Conservation (phyloP, 2,797 vertebrate species). For the Sebastes ruberrimus region DNA sequence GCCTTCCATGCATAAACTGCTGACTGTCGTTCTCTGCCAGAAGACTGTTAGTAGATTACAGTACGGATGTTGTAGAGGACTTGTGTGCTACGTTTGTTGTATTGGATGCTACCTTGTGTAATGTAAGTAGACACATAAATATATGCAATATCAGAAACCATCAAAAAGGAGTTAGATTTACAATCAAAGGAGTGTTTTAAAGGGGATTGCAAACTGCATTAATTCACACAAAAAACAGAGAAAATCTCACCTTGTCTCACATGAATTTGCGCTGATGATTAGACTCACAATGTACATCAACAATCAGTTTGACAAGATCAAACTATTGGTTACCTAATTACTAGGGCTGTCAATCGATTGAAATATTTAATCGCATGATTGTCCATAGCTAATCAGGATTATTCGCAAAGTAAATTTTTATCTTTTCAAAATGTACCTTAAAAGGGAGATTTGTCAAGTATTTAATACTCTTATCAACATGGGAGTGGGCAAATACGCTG, state of each 20-base stretch:
- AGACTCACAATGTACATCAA: slow-evolving; percentile 9
- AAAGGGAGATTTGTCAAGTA: no score
- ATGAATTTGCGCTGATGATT: slow-evolving; percentile 14
- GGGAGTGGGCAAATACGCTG: no score
- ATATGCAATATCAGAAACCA: not conserved
- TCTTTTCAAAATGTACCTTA: no score
- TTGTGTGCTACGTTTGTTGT: not conserved
- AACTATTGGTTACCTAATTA: slow-evolving; percentile 10
- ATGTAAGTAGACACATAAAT: not conserved
- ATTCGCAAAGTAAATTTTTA: no score
- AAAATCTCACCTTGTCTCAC: slow-evolving; percentile 62
- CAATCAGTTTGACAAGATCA: not conserved
- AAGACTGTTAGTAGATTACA: slow-evolving; percentile 27
- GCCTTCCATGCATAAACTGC: slow-evolving; percentile 54
- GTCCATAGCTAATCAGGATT: no score
- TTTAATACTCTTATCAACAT: no score
- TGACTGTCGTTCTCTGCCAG: slow-evolving; percentile 3
- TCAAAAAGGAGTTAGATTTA: not conserved
- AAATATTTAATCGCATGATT: no score
- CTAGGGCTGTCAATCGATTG: no score
- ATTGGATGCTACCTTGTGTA: not conserved
- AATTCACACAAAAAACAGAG: slow-evolving; percentile 49
- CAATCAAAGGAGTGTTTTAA: not conserved
- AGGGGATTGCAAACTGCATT: slow-evolving; percentile 8
- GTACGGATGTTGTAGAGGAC: not conserved